A percentile compares a stretch with the other conserved stretches of the same genome.
Conservation (phyloP, 1,140 invertebrate species). For the Schlechtendalia chinensis region DNA sequence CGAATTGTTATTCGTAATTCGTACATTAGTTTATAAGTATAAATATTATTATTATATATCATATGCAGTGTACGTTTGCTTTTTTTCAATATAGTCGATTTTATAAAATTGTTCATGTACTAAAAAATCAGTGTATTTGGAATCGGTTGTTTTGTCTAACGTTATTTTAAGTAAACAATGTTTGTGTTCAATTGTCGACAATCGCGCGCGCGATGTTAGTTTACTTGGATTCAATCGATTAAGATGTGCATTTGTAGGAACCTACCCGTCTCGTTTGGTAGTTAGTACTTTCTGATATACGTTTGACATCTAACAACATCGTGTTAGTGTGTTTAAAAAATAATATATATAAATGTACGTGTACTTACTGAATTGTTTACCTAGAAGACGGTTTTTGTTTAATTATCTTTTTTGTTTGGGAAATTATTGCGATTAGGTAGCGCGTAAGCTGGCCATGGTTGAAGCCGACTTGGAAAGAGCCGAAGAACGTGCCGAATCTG, state of each 20-base stretch:
- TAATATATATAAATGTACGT: no score
- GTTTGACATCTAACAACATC: not conserved
- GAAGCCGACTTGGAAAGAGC: conserved; percentile 99
- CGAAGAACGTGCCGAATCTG: conserved; percentile 98
- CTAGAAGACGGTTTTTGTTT: not conserved
- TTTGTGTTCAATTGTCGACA: no score
- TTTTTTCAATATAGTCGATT: no score
- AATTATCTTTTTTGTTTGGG: conserved; percentile 38
- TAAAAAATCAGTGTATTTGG: no score
- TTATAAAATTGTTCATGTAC: no score
- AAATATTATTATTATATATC: no score
- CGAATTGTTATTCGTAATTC: not conserved
- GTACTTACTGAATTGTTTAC: not conserved
- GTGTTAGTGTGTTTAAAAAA: not conserved
- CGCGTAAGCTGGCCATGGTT: conserved; percentile 99
- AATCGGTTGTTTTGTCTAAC: no score
- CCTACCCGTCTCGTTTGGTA: not conserved
- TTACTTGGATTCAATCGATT: conserved; percentile 30
- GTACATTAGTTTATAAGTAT: no score
- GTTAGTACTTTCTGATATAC: not conserved
- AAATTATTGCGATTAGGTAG: conserved; percentile 73
- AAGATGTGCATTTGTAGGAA: no score
- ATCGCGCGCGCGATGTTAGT: not conserved
- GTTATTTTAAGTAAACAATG: no score
- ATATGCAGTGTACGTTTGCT: no score